Conservation (phyloP, 2,888 invertebrate genomes). For the Lasioglossum leucozonium region DNA sequence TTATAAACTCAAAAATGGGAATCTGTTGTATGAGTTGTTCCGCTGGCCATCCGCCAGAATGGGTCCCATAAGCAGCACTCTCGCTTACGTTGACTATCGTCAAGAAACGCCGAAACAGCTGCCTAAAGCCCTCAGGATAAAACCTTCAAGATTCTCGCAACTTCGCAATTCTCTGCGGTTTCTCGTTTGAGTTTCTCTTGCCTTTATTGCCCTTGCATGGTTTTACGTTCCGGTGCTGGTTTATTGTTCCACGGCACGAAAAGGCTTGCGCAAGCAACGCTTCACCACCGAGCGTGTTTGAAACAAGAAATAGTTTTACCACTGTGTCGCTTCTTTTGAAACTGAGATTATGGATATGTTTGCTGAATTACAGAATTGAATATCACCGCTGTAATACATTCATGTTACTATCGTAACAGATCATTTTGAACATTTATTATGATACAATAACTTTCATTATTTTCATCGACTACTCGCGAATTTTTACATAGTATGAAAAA, state of each 20-base stretch:
- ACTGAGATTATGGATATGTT: background rate
- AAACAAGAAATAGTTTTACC: constrained; percentile 25
- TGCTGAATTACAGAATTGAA: too few relatives aligned
- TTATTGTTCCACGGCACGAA: constrained; percentile 45
- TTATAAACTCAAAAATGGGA: constrained; percentile 9
- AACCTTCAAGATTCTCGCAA: constrained; percentile 65
- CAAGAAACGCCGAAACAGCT: constrained; percentile 60
- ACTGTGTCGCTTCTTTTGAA: background rate
- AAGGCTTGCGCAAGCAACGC: constrained; percentile 43
- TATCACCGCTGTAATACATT: too few relatives aligned
- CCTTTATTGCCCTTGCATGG: constrained; percentile 51
- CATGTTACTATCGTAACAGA: too few relatives aligned
- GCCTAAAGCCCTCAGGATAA: constrained; percentile 63
- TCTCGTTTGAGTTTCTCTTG: constrained; percentile 34
- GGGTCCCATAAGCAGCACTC: constrained; percentile 64
- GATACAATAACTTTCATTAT: too few relatives aligned
- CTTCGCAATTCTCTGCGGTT: constrained; percentile 49
- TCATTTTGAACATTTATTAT: too few relatives aligned
- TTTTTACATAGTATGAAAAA: too few relatives aligned
- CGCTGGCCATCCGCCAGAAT: constrained; percentile 52
- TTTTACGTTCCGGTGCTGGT: constrained; percentile 48
- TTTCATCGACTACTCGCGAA: too few relatives aligned
- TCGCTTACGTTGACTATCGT: constrained; percentile 63
- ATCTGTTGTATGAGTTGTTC: constrained; percentile 55
- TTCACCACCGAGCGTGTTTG: constrained; percentile 28